Conservation (phyloP, 2,888 invertebrate genomes). For the Amphimallon solstitiale region DNA sequence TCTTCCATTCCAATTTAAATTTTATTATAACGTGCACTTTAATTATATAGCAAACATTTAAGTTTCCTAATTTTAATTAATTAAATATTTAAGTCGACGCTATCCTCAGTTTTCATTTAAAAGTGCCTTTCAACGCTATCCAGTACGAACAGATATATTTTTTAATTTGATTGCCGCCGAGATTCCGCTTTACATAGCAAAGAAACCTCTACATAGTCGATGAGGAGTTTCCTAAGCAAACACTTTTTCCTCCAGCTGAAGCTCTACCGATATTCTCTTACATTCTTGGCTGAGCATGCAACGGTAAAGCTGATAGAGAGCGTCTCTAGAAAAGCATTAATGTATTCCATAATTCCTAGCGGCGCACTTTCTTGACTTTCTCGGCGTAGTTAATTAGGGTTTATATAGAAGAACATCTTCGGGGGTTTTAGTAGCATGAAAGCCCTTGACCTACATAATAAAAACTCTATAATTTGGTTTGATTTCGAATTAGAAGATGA, state of each 20-base stretch:
- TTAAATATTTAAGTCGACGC: conserved; percentile 7
- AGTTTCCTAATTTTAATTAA: conserved; percentile 21
- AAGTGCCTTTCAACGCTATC: conserved; percentile 11
- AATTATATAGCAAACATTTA: neutral
- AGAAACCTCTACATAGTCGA: neutral
- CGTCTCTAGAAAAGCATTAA: conserved; percentile 5
- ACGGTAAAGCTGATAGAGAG: neutral
- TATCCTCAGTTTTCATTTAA: conserved; percentile 21
- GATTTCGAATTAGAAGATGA: conserved; percentile 1
- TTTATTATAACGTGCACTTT: no score
- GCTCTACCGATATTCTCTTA: conserved; percentile 2
- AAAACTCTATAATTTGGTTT: conserved; percentile 24
- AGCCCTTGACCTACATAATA: conserved; percentile 19
- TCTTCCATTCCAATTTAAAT: no score
- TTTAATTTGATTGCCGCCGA: conserved; percentile 17
- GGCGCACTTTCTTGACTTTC: conserved; percentile 26
- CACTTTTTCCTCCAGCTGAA: conserved; percentile 9
- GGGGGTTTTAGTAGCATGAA: conserved; percentile 9
- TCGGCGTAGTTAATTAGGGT: neutral
- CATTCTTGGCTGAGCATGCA: conserved; percentile 6
- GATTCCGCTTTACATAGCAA: neutral
- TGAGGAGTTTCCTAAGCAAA: conserved; percentile 20
- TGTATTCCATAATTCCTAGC: conserved; percentile 28
- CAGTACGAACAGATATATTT: conserved; percentile 15
- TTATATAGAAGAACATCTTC: conserved; percentile 10